These are phyloP conservation scores for Cyprinella venusta DNA, from an alignment of 2,797 vertebrate genomes.

Conservation along the genomic window DNA sequence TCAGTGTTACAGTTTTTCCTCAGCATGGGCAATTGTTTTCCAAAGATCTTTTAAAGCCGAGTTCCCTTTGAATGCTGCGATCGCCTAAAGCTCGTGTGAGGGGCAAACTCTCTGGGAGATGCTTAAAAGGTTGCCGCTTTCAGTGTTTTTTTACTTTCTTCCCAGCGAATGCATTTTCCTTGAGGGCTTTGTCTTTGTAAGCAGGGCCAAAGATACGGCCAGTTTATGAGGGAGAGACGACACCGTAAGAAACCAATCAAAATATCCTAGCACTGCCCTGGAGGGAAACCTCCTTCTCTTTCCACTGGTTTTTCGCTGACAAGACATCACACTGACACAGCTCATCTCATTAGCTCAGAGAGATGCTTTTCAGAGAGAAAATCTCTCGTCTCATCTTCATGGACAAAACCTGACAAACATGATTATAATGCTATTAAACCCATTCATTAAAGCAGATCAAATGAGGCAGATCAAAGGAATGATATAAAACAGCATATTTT, in stretches of 20 bases:
- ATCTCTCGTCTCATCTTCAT: constrained; percentile 25
- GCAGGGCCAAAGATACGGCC: constrained; percentile 36
- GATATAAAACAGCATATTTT: constrained; percentile 29
- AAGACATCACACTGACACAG: constrained; percentile 17
- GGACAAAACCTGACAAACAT: constrained; percentile 27
- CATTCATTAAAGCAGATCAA: constrained; percentile 22
- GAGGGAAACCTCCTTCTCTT: neutral
- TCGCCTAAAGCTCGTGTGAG: constrained; percentile 22
- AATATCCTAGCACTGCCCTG: constrained; percentile 55
- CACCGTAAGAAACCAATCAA: constrained; percentile 63
- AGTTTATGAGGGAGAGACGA: constrained; percentile 56
- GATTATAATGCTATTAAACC: constrained; percentile 32
- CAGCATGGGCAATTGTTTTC: constrained; percentile 28
- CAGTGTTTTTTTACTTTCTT: constrained; percentile 57
- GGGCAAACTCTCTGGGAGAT: constrained; percentile 36
- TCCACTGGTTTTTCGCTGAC: constrained; percentile 23
- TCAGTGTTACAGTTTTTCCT: constrained; percentile 4
- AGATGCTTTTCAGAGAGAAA: constrained; percentile 10
- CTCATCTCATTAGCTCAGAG: constrained; percentile 11
- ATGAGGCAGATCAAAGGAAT: constrained; percentile 16
- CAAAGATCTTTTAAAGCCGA: constrained; percentile 33
- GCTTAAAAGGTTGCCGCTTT: constrained; percentile 22
- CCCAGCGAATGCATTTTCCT: constrained; percentile 62
- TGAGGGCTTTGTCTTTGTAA: constrained; percentile 57
- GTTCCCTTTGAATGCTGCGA: constrained; percentile 35